Conservation (phyloP, 2,797 vertebrate species). For the Melanotaenia maccullochi region DNA sequence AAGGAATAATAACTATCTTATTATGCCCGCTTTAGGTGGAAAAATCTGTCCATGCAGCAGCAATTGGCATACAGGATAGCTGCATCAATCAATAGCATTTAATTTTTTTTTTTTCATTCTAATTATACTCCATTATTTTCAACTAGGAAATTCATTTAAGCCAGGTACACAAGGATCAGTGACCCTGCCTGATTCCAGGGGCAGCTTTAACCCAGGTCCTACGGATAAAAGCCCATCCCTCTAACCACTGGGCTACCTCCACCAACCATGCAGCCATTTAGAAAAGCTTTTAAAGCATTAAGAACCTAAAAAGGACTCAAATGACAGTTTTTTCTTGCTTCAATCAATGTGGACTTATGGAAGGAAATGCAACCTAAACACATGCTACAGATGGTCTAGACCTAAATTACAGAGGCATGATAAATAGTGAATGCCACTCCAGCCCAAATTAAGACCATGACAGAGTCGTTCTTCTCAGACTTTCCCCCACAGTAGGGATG, state of each 20-base stretch:
- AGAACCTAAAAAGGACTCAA: not conserved
- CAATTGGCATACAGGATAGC: too few species aligned
- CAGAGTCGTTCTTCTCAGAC: slow-evolving; percentile 23
- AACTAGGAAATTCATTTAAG: too few species aligned
- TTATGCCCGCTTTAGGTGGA: not conserved
- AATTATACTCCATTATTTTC: too few species aligned
- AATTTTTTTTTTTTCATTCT: too few species aligned
- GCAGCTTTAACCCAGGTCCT: too few species aligned
- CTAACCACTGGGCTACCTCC: too few species aligned
- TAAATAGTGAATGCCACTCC: slow-evolving; percentile 31
- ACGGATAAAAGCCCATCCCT: too few species aligned
- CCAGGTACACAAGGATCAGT: too few species aligned
- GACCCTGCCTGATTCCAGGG: too few species aligned
- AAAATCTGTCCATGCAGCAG: too few species aligned
- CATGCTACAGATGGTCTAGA: slow-evolving; percentile 27
- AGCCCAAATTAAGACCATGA: slow-evolving; percentile 32
- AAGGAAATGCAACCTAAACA: slow-evolving; percentile 16
- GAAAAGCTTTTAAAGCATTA: not conserved
- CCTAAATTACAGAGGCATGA: slow-evolving; percentile 38
- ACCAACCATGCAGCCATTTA: not conserved
- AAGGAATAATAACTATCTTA: not conserved
- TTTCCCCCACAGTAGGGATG: slow-evolving; percentile 14
- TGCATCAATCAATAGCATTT: too few species aligned
- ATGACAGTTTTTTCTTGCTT: not conserved
- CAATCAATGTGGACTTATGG: not conserved